Evolutionary conservation across 1,140 invertebrate genomes (phyloP).

Genomic region (Dolichoris vasculosae): DNA sequence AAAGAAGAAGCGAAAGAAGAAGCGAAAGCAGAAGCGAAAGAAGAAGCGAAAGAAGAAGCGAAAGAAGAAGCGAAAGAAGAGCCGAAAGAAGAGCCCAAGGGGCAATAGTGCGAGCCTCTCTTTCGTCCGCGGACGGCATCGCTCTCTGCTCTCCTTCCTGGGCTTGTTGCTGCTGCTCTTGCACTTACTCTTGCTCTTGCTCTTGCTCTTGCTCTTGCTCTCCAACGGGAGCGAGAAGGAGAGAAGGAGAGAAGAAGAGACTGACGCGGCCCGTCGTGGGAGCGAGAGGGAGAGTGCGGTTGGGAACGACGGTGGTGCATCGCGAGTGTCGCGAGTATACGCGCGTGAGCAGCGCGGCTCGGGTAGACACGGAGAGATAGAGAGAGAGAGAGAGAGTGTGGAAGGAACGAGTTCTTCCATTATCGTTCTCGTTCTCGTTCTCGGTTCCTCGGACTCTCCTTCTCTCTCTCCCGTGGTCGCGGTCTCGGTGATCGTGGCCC

Average conservation of each 20-base stretch:
- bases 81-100: not conserved
- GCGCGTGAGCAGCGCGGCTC: not conserved
- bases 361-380: not conserved
- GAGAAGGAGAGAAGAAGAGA: not conserved
- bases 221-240: not conserved
- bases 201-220: too few relatives aligned
- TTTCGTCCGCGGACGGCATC: not conserved
- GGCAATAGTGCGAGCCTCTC: not conserved
- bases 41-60: not conserved
- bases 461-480: not conserved
- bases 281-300: not conserved
- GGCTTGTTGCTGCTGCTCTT: too few relatives aligned
- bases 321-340: not conserved
- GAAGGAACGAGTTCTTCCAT: not conserved
- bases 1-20: not conserved
- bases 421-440: slow-evolving; percentile 2
- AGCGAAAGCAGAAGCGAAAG: not conserved
- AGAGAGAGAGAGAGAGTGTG: not conserved
- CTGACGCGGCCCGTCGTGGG: not conserved
- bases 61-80: not conserved
- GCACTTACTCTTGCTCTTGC: too few relatives aligned
- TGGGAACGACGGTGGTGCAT: not conserved
- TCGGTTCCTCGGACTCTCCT: not conserved
- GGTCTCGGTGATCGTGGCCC: not conserved
- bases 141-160: not conserved